Conservation (phyloP, 30 jellyfish, hydroid and myxozoan species). For the Turritopsis rubra region DNA sequence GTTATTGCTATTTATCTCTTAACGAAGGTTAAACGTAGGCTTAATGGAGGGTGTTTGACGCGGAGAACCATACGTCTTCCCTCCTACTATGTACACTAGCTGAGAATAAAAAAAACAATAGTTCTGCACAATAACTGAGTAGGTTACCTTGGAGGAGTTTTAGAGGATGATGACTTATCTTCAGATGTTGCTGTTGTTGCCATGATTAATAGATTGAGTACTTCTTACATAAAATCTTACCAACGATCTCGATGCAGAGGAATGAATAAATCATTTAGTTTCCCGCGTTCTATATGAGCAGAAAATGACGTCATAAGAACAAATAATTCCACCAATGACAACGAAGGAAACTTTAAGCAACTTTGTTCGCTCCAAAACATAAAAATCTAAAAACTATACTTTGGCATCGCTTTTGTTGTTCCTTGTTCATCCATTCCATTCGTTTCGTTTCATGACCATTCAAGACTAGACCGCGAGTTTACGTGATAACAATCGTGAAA, state of each 20-base stretch:
- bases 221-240: not conserved
- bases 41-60: too few relatives aligned
- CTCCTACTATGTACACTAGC: too few relatives aligned
- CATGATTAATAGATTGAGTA: not conserved
- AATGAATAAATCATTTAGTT: not conserved
- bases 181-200: not conserved
- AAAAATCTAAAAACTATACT: not conserved
- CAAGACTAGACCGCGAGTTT: not conserved
- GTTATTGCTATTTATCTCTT: too few relatives aligned
- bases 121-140: not conserved
- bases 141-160: slow-evolving; percentile 4
- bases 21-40: too few relatives aligned
- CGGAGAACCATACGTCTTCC: too few relatives aligned
- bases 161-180: not conserved
- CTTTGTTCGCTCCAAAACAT: not conserved
- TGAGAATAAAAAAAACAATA: not conserved
- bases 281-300: slow-evolving; percentile 16
- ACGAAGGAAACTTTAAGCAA: not conserved
- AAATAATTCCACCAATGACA: not conserved
- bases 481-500: not conserved
- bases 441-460: not conserved
- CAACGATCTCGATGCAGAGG: not conserved
- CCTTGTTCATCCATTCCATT: not conserved
- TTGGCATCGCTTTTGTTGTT: not conserved
- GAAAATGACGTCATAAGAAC: not conserved